Evolutionary conservation across 2,113 vertebrate species (phyloP).

Genomic region (Nothobranchius furzeri): DNA sequence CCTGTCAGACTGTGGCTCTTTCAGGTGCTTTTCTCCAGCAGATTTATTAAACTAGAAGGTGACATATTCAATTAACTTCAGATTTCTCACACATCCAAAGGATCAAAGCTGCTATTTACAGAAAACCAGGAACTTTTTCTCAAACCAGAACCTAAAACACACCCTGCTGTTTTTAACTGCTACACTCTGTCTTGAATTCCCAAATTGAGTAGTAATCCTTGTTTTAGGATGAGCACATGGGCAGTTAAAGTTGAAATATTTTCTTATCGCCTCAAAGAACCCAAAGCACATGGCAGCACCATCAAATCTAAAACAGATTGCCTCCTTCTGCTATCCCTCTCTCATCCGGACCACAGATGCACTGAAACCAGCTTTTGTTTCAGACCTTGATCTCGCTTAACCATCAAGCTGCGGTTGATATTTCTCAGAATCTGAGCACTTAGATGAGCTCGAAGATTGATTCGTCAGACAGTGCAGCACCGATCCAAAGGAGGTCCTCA

Average conservation of each 20-base stretch:
- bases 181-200: slow-evolving; percentile 25
- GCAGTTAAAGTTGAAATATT: slow-evolving; percentile 55
- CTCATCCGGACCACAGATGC: slow-evolving; percentile 2
- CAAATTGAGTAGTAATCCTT: slow-evolving; percentile 27
- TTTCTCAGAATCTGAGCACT: slow-evolving; percentile 12
- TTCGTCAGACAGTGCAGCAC: not conserved
- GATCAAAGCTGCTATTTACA: slow-evolving; percentile 19
- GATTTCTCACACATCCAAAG: not conserved
- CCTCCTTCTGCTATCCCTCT: slow-evolving; percentile 13
- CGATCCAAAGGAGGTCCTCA: slow-evolving; percentile 23
- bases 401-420: slow-evolving; percentile 4
- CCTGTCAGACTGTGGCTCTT: not conserved
- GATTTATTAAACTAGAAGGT: not conserved
- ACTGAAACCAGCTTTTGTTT: not conserved
- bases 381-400: slow-evolving; percentile 1
- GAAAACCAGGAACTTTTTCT: not conserved
- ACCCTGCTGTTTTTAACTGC: slow-evolving; percentile 7
- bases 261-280: slow-evolving; percentile 51
- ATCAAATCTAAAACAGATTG: slow-evolving; percentile 50
- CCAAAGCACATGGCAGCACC: slow-evolving; percentile 39
- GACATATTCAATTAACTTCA: not conserved
- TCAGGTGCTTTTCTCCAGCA: not conserved
- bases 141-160: slow-evolving; percentile 17
- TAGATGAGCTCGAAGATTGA: slow-evolving; percentile 4
- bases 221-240: slow-evolving; percentile 52